Evolutionary conservation across 1,140 invertebrate species (phyloP).

Genomic region (Temnothorax curvispinosus): DNA sequence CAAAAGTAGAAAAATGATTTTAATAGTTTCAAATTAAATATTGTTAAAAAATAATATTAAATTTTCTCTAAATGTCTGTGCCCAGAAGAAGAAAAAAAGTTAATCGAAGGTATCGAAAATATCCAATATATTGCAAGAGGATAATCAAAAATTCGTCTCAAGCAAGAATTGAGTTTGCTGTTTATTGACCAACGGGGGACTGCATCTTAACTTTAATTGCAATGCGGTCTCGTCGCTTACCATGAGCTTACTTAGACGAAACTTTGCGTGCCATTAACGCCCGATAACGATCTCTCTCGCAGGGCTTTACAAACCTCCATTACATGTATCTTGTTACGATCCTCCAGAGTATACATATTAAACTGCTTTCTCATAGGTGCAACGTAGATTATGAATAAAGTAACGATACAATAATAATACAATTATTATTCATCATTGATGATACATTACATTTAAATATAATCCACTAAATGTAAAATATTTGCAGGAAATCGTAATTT

Average conservation of each 20-base stretch:
- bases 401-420: background rate
- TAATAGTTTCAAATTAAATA: background rate
- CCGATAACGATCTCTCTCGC: slow-evolving; percentile 44
- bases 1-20: background rate
- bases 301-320: slow-evolving; percentile 24
- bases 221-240: background rate
- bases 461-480: background rate
- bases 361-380: slow-evolving; percentile 26
- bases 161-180: background rate
- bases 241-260: slow-evolving; percentile 42
- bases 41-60: background rate
- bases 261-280: slow-evolving; percentile 42
- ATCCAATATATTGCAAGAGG: background rate
- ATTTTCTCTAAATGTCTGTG: background rate
- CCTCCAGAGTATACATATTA: slow-evolving; percentile 18
- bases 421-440: background rate
- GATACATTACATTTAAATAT: no score
- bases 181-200: background rate
- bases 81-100: background rate
- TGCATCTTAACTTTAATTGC: slow-evolving; percentile 32
- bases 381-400: background rate
- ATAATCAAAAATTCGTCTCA: background rate
- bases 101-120: background rate
- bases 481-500: background rate
- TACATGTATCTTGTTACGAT: background rate